Evolutionary conservation across 2,797 vertebrate species (phyloP), one percentile per base, ranked within the genome.

Genomic region (Poliocrania exsul): DNA sequence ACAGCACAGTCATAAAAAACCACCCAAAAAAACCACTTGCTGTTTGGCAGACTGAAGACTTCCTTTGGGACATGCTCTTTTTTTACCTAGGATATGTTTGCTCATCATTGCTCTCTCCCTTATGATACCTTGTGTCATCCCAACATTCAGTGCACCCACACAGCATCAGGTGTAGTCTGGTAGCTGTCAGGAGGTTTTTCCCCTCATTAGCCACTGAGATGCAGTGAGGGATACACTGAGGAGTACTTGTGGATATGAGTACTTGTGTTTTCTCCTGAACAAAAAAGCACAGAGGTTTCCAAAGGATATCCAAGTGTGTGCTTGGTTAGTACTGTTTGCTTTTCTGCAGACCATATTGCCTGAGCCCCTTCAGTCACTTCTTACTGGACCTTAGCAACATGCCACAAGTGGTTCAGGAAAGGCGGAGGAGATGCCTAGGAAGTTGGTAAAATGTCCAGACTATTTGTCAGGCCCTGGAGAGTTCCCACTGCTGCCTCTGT

Each of bases 371-470:
- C 29, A 29, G 38, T 92, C 6, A 2, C 85, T 81, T 95, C 74
- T 87, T 85, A 80, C 67, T 75, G 54, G 35, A 90, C 66, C 69
- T 77, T 31, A 93, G 85, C 58, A 66, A 77, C 35, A 65, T 6
- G 21, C 67, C 82, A 70, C 38, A 91, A 95, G 83, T 49, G 71
- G 75, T 33, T 56, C 85, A 90, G 92, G 94, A 96, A 97, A 97
- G 73, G 79, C 90, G 84, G 93, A 57, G 74, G 93, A 51, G 58
- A 90, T 54, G 75, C 79, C 74, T 62, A 79, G 96, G 94, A 97
- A 97, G 88, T 16, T 62, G 95, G 83, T 92, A 94, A 93, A 65
- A 38, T 64, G 90, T 88, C 92, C 84, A 91, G 77, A 77, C 94
- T 73, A 80, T 95, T 94, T 35, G 86, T 88, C 69, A 77, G 81